Evolutionary conservation across 2,113 vertebrate species (phyloP).

Genomic region (Psittacara wagleri): DNA sequence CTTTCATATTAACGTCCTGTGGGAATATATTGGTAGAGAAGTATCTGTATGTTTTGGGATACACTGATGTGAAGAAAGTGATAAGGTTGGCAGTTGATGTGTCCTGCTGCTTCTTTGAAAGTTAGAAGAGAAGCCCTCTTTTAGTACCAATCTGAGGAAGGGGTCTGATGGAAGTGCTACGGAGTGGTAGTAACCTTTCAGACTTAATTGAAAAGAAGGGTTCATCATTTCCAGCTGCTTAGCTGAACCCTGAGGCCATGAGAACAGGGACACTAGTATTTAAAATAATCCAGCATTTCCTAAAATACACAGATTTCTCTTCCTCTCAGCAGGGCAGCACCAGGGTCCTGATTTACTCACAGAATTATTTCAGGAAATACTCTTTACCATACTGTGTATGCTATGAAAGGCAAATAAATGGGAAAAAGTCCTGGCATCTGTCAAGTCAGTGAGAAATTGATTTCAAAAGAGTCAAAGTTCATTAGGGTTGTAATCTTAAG

Average conservation of each 20-base stretch:
- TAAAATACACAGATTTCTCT: conserved; percentile 37
- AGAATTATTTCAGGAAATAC: conserved; percentile 29
- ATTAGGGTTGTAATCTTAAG: not conserved
- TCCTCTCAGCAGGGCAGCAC: conserved; percentile 46
- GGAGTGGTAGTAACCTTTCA: not conserved
- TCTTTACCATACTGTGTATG: conserved; percentile 9
- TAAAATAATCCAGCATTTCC: conserved; percentile 13
- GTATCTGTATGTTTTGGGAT: not conserved
- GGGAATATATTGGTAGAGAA: not conserved
- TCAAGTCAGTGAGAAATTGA: not conserved
- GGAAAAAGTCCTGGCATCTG: not conserved
- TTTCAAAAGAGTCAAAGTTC: not conserved
- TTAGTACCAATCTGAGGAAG: not conserved
- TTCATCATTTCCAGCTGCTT: conserved; percentile 27
- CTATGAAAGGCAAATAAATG: not conserved
- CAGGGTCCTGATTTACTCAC: not conserved
- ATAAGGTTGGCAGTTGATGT: not conserved
- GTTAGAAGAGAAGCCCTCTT: not conserved
- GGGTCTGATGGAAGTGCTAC: not conserved
- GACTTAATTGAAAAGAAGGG: not conserved
- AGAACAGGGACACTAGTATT: conserved; percentile 28
- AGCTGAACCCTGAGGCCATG: conserved; percentile 59
- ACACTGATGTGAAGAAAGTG: not conserved
- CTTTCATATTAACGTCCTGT: not conserved
- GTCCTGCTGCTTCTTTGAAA: not conserved